Evolutionary conservation across 2,113 vertebrate genomes (phyloP).

Genomic region (Myanophis thanlyinensis): DNA sequence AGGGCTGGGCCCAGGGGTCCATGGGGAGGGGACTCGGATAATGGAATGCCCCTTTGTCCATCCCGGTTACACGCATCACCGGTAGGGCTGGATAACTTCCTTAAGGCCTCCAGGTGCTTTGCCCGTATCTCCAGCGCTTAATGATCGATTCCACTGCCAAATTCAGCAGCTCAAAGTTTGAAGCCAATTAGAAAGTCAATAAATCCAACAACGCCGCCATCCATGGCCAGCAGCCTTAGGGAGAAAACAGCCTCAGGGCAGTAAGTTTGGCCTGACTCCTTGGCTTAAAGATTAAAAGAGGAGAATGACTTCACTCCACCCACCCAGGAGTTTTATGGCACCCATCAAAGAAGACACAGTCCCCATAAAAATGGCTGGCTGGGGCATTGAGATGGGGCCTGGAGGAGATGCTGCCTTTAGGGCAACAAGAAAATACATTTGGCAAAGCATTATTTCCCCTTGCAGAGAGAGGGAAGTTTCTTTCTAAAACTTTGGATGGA

Average conservation of each 20-base stretch:
- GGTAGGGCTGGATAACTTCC: background rate
- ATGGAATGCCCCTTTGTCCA: background rate
- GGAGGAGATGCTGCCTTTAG: background rate
- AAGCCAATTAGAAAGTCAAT: background rate
- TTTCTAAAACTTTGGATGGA: background rate
- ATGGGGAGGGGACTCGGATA: background rate
- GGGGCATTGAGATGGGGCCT: background rate
- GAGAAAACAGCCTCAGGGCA: background rate
- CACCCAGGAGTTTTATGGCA: background rate
- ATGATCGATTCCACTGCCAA: background rate
- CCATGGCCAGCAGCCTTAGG: background rate
- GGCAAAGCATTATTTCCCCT: background rate
- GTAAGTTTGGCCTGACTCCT: background rate
- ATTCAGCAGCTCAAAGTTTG: background rate
- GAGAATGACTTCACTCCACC: background rate
- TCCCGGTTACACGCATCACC: background rate
- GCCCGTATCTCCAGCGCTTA: background rate
- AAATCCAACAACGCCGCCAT: background rate
- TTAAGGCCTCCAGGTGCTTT: background rate
- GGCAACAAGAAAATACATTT: background rate
- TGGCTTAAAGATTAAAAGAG: background rate
- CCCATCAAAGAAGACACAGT: background rate
- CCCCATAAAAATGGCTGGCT: background rate
- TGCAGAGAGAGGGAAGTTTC: background rate
- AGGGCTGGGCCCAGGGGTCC: background rate